Evolutionary conservation across 2,888 invertebrate genomes (phyloP), one percentile per base, ranked within the genome.

Genomic region (Harpalus rubripes): DNA sequence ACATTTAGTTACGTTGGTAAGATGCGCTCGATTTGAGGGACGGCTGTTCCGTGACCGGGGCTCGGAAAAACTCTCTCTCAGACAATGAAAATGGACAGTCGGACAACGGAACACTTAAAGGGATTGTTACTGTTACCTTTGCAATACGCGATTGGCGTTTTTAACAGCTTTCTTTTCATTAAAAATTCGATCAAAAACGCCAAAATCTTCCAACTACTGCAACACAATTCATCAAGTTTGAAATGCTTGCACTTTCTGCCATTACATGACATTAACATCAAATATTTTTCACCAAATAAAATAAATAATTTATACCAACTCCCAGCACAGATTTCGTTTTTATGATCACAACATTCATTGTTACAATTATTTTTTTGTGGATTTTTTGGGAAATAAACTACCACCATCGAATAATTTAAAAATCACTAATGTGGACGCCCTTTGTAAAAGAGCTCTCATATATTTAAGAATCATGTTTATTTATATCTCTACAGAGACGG

Each of bases 11-110:
- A 74, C 72, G 80, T 80, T 61, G 80, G 80, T 80, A 80, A 80
- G 80, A 80, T 61, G 80, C 80, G 85, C 85, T 85, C 85, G 72
- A 85, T 68, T 84, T 84, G 79, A 91, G 91, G 91, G 91, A 91
- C 91, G 92, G 92, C 90, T 89, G 89, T 90, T 91, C 91, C 91
- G 90, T 90, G 90, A 87, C 91, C 91, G 90, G 89, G 91, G 92
- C 91, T 91, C 91, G 91, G 92, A 91, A 89, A 89, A 86, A 89
- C 80, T 86, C 86, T 86, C 86, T 86, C 83, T 85, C 85, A 82
- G 82, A 86, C 85, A 76, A 84, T 81, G 52, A 82, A 84, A 68
- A 85, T 87, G 87, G 87, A 87, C 87, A 87, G 85, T 85, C 85
- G 87, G 87, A 87, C 82, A 83, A 85, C 86, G 86, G 84, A 86